phyloP scores from a whole-genome alignment of 2,113 vertebrate species.

The Suncus etruscus region DNA sequence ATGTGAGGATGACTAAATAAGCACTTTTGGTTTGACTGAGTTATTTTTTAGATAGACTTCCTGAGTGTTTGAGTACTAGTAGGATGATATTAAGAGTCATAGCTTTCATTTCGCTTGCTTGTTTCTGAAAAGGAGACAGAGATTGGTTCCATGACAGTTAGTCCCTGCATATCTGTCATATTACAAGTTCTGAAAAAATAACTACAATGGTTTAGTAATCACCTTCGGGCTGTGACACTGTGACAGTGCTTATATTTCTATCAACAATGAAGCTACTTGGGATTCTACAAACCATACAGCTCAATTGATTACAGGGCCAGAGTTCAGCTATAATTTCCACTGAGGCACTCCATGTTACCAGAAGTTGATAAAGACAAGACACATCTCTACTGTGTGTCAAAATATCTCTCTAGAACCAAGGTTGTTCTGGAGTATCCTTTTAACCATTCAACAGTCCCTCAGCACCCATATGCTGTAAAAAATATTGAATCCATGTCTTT shows the following conservation, averaged over 20 bases:
- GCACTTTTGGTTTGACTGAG: background rate
- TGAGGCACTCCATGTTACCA: background rate
- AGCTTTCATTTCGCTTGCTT: background rate
- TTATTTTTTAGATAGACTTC: background rate
- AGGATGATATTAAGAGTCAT: background rate
- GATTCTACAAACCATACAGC: background rate
- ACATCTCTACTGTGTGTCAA: background rate
- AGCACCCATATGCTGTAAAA: background rate
- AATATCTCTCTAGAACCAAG: background rate
- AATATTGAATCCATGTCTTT: background rate
- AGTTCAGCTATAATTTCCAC: background rate
- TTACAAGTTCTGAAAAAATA: background rate
- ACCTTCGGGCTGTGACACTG: background rate
- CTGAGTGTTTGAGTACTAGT: background rate
- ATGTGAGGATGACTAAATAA: conserved; percentile 23
- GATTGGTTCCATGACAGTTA: background rate
- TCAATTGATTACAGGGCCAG: background rate
- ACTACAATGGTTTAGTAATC: background rate
- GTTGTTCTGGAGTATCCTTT: background rate
- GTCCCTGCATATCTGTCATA: background rate
- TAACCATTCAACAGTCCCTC: conserved; percentile 16
- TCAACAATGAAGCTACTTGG: background rate
- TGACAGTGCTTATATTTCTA: background rate
- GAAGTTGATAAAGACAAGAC: conserved; percentile 1
- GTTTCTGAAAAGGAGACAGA: background rate